Percentiles rank a stretch among this genome's conserved stretches.
These are phyloP conservation scores for Papilio elwesi DNA, from an alignment of 2,888 invertebrate species.

Conservation along the genomic window DNA sequence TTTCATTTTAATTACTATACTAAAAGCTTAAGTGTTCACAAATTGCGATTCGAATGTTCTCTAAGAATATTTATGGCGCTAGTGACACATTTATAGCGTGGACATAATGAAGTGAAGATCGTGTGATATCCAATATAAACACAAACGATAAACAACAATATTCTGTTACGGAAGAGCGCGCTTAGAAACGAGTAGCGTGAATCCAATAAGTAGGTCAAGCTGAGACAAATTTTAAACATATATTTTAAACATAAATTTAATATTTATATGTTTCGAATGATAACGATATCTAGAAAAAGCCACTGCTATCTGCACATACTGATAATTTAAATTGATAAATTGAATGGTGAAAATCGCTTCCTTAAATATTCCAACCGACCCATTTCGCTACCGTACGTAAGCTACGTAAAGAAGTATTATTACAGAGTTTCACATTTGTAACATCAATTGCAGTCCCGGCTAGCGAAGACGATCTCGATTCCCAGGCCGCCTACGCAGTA, in stretches of 20 bases:
- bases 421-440: conserved; percentile 28
- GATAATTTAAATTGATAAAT: too few species aligned
- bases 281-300: too few species aligned
- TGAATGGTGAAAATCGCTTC: too few species aligned
- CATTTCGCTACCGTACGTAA: neutral
- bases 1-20: neutral
- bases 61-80: conserved; percentile 55
- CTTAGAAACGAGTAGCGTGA: conserved; percentile 18
- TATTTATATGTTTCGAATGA: neutral
- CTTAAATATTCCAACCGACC: neutral
- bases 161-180: conserved; percentile 41
- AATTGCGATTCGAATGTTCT: conserved; percentile 44
- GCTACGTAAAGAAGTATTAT: conserved; percentile 7
- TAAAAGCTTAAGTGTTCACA: conserved; percentile 20
- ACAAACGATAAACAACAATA: conserved; percentile 44
- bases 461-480: conserved; percentile 52
- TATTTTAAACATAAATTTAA: neutral
- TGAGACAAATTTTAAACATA: neutral
- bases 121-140: conserved; percentile 53
- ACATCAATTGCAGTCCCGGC: conserved; percentile 29
- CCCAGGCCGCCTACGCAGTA: conserved; percentile 77
- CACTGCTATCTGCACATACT: too few species aligned
- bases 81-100: conserved; percentile 52
- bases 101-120: conserved; percentile 51
- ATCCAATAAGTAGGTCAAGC: conserved; percentile 23